These are phyloP conservation scores for Ligdia adustata DNA, from an alignment of 2,888 invertebrate genomes.

Conservation along the genomic window DNA sequence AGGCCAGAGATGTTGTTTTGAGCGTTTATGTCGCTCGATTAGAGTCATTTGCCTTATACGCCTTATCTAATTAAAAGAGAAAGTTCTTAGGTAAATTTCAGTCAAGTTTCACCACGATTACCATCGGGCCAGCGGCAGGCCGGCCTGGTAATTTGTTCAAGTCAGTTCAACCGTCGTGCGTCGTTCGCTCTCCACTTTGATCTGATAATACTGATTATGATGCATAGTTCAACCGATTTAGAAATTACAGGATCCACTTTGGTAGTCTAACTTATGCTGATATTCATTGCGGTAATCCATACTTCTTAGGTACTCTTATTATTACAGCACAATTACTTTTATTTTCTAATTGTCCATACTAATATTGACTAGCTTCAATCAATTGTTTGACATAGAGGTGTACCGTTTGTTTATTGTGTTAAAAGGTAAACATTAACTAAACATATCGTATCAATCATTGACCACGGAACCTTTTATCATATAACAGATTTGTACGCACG, in stretches of 20 bases:
- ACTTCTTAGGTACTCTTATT: too few species aligned
- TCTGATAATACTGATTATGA: conserved; percentile 52
- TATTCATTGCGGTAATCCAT: too few species aligned
- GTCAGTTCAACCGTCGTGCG: conserved; percentile 38
- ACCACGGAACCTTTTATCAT: conserved; percentile 5
- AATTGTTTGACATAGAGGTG: too few species aligned
- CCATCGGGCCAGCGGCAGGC: conserved; percentile 64
- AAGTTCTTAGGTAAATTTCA: conserved; percentile 47
- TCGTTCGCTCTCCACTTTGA: conserved; percentile 56
- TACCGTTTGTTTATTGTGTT: too few species aligned
- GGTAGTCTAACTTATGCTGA: too few species aligned
- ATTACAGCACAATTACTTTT: too few species aligned
- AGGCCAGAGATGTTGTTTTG: conserved; percentile 3
- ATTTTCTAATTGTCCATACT: too few species aligned
- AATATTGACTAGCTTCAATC: too few species aligned
- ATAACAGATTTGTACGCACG: conserved; percentile 14
- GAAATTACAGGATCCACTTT: conserved; percentile 38
- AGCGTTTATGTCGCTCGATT: conserved; percentile 13
- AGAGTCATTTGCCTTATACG: conserved; percentile 18
- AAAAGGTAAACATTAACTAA: conserved; percentile 2
- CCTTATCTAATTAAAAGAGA: conserved; percentile 50
- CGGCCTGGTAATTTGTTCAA: conserved; percentile 63
- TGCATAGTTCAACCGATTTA: conserved; percentile 45
- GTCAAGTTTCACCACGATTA: conserved; percentile 67
- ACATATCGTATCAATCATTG: conserved; percentile 5